Evolutionary conservation across 2,888 invertebrate genomes (phyloP), one percentile per base, ranked within the genome.

Genomic region (Acrobasis consociella): DNA sequence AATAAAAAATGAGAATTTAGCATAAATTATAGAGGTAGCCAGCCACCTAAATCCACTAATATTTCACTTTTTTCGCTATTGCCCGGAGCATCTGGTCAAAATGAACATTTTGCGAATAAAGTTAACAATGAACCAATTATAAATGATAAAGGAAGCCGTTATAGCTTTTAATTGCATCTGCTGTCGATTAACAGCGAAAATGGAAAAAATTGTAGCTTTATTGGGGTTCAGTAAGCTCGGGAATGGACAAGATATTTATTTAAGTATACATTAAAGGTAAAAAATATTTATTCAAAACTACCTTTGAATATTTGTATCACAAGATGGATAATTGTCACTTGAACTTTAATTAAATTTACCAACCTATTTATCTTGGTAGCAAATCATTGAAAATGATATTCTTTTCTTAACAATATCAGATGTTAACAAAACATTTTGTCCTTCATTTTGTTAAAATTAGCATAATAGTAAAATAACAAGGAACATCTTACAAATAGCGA

Each of bases 71-170:
- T 62, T 59, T 49, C 51, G 17, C 49, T 53, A 49, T 58, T 16
- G 51, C 42, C 53, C 53, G 42, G 51, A 59, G 55, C 66, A 64
- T 64, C 64, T 64, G 66, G 62, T 46, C 60, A 49, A 46, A 58
- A 56, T 60, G 62, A 62, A 64, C 65, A 65, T 67, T 67, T 63
- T 61, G 60, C 65, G 62, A 49, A 65, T 68, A 68, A 65, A 52
- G 58, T 65, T 66, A 66, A 64, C 67, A 62, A 64, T 67, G 66
- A 68, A 66, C 64, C 67, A 65, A 68, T 68, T 68, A 65, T 62
- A 66, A 63, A 65, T 62, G 64, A 68, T 68, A 68, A 65, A 66
- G 63, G 62, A 66, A 64, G 65, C 62, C 62, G 65, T 66, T 65
- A 62, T 60, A 62, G 62, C 10, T 58, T 61, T 64, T 68, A 65